Conservation (phyloP, 30 jellyfish, hydroid and myxozoan species). For the Haliclystus octoradiatus region DNA sequence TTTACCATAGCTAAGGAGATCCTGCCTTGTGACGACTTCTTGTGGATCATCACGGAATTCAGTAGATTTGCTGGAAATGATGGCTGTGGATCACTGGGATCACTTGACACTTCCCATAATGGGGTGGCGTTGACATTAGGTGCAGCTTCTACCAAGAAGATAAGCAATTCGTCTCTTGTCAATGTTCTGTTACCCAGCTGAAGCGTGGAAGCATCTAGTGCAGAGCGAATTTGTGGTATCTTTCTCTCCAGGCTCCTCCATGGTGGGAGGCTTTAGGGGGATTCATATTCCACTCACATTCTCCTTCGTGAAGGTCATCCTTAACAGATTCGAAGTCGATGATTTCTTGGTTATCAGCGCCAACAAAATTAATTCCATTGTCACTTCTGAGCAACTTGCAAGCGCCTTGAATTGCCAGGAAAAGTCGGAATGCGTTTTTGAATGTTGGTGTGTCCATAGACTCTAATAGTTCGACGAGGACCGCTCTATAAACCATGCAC, state of each 20-base stretch:
- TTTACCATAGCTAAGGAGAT: not conserved
- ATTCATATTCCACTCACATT: not conserved
- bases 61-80: not conserved
- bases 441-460: not conserved
- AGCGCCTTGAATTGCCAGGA: not conserved
- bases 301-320: not conserved
- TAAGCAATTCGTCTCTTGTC: not conserved
- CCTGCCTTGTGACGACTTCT: not conserved
- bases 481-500: not conserved
- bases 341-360: not conserved
- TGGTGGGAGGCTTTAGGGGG: not conserved
- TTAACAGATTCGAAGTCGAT: not conserved
- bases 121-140: not conserved
- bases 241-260: not conserved
- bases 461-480: not conserved
- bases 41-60: not conserved
- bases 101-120: not conserved
- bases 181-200: not conserved
- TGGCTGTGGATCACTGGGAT: not conserved
- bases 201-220: not conserved
- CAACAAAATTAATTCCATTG: not conserved
- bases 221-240: not conserved
- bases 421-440: not conserved
- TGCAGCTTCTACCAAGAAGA: not conserved
- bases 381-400: not conserved